phyloP scores from a whole-genome alignment of 2,113 vertebrate genomes.

The Synchiropus splendidus region DNA sequence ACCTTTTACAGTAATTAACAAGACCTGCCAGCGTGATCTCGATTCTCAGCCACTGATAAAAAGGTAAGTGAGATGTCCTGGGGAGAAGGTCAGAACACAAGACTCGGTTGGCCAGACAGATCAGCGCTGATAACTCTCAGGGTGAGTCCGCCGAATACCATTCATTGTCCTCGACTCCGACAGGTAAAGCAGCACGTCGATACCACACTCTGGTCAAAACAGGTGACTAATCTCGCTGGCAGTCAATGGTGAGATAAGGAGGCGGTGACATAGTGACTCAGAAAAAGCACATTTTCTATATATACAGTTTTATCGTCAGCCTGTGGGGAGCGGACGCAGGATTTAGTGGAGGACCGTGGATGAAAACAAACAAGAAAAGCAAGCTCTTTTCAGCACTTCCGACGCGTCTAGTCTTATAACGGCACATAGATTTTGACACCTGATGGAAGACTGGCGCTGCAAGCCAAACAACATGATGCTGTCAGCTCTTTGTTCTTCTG shows the following conservation, averaged over 20 bases:
- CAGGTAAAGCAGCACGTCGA: conserved; percentile 29
- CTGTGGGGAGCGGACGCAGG: too few species aligned
- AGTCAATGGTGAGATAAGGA: conserved; percentile 54
- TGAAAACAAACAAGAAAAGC: too few species aligned
- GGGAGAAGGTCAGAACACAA: conserved; percentile 12
- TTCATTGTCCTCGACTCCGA: conserved; percentile 31
- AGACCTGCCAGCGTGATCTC: too few species aligned
- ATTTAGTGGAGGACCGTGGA: too few species aligned
- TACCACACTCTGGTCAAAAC: conserved; percentile 36
- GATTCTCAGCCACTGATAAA: too few species aligned
- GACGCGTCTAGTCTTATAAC: too few species aligned
- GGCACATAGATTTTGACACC: conserved; percentile 17
- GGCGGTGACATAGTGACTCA: conserved; percentile 1
- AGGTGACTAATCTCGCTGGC: conserved; percentile 41
- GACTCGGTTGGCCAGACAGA: conserved; percentile 18
- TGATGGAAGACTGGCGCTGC: conserved; percentile 13
- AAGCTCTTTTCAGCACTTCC: too few species aligned
- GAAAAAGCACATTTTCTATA: conserved; percentile 2
- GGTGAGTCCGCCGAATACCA: conserved; percentile 16
- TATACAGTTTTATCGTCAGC: too few species aligned
- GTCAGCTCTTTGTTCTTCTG: conserved; percentile 53
- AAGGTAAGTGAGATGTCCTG: conserved; percentile 4
- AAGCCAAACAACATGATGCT: conserved; percentile 36
- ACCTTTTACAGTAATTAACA: too few species aligned
- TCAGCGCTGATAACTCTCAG: conserved; percentile 19